Evolutionary conservation across 2,888 invertebrate species (phyloP).

Genomic region (Rhingia rostrata): DNA sequence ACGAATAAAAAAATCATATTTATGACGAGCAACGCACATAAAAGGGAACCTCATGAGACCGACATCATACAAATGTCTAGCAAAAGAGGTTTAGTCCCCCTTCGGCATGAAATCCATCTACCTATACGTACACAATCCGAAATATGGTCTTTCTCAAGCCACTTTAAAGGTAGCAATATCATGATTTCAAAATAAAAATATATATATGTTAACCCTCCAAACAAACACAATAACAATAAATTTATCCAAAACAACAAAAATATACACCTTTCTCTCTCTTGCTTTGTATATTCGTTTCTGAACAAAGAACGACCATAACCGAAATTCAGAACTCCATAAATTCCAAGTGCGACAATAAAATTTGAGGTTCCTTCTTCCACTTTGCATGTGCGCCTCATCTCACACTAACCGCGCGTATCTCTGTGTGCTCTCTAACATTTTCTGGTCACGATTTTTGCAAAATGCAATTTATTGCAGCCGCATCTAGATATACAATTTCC

Average conservation of each 20-base stretch:
- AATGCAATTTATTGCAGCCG: slow-evolving; percentile 74
- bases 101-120: background rate
- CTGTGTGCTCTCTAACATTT: slow-evolving; percentile 60
- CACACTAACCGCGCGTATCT: slow-evolving; percentile 41
- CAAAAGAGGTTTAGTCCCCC: slow-evolving; percentile 30
- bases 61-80: slow-evolving; percentile 33
- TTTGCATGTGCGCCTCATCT: slow-evolving; percentile 40
- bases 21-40: slow-evolving; percentile 57
- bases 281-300: background rate
- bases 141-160: background rate
- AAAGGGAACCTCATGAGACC: slow-evolving; percentile 27
- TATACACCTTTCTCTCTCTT: background rate
- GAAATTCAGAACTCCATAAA: slow-evolving; percentile 68
- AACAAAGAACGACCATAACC: slow-evolving; percentile 56
- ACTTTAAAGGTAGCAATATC: slow-evolving; percentile 32
- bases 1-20: slow-evolving; percentile 12
- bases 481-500: slow-evolving; percentile 68
- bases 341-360: slow-evolving; percentile 71
- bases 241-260: slow-evolving; percentile 40
- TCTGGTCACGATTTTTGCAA: slow-evolving; percentile 73
- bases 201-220: slow-evolving; percentile 24
- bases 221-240: slow-evolving; percentile 71
- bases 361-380: slow-evolving; percentile 38
- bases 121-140: background rate
- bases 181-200: slow-evolving; percentile 2